Conservation (phyloP, 2,888 invertebrate species). For the Drosophila merina region DNA sequence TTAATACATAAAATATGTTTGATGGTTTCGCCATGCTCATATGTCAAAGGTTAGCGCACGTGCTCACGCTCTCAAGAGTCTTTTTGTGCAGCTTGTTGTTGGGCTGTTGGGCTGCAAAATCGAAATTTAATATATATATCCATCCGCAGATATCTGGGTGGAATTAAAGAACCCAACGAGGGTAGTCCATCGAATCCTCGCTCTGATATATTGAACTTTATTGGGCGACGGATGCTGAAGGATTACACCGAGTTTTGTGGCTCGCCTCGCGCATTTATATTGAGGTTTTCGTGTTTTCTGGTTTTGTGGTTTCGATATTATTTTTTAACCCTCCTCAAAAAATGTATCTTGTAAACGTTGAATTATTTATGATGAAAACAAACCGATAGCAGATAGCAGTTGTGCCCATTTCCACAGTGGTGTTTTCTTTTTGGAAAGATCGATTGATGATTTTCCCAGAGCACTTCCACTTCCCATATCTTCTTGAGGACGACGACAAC, state of each 20-base stretch:
- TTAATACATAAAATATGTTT: conserved; percentile 80
- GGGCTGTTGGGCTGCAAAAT: conserved; percentile 53
- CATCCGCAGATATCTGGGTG: conserved; percentile 28
- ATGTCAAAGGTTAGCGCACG: conserved; percentile 81
- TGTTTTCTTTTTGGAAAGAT: conserved; percentile 57
- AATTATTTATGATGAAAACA: conserved; percentile 36
- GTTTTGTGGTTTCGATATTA: neutral
- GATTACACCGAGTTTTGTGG: conserved; percentile 20
- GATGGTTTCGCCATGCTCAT: conserved; percentile 74
- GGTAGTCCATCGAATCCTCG: conserved; percentile 13
- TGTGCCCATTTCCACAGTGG: conserved; percentile 2
- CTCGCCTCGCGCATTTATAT: conserved; percentile 27
- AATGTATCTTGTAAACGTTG: conserved; percentile 36
- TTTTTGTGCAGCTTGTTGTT: conserved; percentile 38
- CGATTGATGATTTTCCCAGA: conserved; percentile 59
- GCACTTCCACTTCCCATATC: conserved; percentile 33
- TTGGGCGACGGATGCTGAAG: conserved; percentile 7
- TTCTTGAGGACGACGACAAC: conserved; percentile 47
- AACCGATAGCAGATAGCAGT: conserved; percentile 1
- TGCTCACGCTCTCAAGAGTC: conserved; percentile 63
- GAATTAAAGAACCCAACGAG: conserved; percentile 29
- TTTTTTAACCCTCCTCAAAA: neutral
- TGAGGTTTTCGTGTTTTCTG: neutral
- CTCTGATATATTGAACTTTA: conserved; percentile 15
- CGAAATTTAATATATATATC: conserved; percentile 77